Conservation (phyloP, 1,140 invertebrate species). For the Drosophila punjabiensis region DNA sequence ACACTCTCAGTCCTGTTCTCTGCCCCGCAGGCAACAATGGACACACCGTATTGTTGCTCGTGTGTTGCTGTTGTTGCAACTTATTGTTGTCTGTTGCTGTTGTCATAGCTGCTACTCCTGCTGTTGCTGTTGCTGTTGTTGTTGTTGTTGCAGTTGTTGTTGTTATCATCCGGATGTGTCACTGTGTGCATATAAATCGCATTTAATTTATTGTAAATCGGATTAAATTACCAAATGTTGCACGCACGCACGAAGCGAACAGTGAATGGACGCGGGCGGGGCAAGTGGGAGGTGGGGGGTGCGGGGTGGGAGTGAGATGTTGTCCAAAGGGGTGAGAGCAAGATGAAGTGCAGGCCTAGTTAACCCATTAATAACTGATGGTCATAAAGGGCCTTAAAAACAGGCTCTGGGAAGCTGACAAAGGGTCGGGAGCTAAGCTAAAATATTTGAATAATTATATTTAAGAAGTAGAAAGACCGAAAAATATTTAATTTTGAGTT, state of each 20-base stretch:
- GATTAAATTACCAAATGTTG: conserved; percentile 84
- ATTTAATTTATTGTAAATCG: conserved; percentile 85
- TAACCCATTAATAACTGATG: conserved; percentile 23
- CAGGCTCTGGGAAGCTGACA: no score
- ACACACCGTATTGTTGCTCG: conserved; percentile 57
- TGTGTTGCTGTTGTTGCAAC: conserved; percentile 47
- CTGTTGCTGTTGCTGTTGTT: conserved; percentile 33
- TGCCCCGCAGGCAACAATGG: conserved; percentile 66
- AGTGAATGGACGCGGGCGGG: not conserved
- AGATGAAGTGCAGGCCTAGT: conserved; percentile 30
- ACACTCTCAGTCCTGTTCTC: not conserved
- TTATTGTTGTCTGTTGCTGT: conserved; percentile 47
- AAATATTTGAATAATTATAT: not conserved
- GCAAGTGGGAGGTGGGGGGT: not conserved
- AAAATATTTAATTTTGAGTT: no score
- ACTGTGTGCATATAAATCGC: conserved; percentile 84
- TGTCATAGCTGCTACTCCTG: conserved; percentile 25
- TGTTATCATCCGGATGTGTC: conserved; percentile 83
- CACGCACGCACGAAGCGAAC: conserved; percentile 58
- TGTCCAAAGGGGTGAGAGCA: not conserved
- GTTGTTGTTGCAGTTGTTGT: conserved; percentile 52
- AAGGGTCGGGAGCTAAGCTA: no score
- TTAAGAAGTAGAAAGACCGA: not conserved
- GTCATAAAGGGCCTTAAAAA: not conserved
- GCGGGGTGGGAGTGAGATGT: not conserved